A percentile compares a stretch with the other conserved stretches of the same genome.
Conservation (phyloP, 64 coral and sea anemone genomes). For the Actinia equina region DNA sequence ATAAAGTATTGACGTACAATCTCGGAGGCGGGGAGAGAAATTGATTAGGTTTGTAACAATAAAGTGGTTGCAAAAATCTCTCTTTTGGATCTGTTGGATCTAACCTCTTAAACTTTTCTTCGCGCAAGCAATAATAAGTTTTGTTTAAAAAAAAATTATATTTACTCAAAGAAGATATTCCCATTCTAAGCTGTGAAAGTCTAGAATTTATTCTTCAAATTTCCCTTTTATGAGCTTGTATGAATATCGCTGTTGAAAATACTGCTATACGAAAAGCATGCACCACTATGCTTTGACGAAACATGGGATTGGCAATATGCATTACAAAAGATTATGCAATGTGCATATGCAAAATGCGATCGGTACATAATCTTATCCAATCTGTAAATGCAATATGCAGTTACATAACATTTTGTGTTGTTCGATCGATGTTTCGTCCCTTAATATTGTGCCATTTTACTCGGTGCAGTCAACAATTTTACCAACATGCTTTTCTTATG, state of each 20-base stretch:
- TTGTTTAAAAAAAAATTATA: background rate
- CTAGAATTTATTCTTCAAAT: background rate
- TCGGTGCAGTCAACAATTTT: too few species aligned
- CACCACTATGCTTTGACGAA: too few species aligned
- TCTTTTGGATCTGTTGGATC: background rate
- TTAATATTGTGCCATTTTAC: too few species aligned
- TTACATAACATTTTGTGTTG: too few species aligned
- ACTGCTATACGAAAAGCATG: too few species aligned
- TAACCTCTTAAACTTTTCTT: background rate
- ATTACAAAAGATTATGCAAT: too few species aligned
- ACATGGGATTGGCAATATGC: too few species aligned
- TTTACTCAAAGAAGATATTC: background rate
- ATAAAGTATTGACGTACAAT: background rate
- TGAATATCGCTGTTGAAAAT: background rate
- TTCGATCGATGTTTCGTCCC: too few species aligned
- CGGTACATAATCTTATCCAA: too few species aligned
- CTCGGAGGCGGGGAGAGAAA: background rate
- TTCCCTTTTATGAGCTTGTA: background rate
- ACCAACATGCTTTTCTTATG: too few species aligned
- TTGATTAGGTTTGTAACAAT: background rate
- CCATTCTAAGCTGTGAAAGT: background rate
- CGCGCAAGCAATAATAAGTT: background rate
- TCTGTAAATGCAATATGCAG: too few species aligned
- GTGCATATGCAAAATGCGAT: too few species aligned
- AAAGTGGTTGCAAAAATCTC: background rate